Percentiles rank a stretch among this genome's conserved stretches.
Evolutionary conservation across 2,888 invertebrate species (phyloP).

Genomic region (Netelia inedita): DNA sequence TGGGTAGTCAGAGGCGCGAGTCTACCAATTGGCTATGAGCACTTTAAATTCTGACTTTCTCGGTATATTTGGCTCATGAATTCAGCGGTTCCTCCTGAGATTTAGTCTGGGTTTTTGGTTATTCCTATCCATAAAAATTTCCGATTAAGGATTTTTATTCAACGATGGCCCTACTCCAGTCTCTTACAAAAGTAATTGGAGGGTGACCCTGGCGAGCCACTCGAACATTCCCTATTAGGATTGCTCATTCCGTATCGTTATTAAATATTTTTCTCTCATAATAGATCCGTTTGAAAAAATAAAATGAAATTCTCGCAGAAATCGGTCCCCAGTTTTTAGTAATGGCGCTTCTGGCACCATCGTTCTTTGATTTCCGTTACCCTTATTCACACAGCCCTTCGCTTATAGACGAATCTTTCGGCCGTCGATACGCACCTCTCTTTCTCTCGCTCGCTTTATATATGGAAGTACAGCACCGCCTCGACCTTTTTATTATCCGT

Average conservation of each 20-base stretch:
- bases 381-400: constrained; percentile 67
- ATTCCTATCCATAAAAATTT: background rate
- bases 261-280: background rate
- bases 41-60: no score
- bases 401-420: constrained; percentile 60
- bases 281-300: background rate
- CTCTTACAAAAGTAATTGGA: background rate
- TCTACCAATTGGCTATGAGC: no score
- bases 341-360: constrained; percentile 46
- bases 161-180: background rate
- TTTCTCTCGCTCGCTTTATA: constrained; percentile 70
- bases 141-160: background rate
- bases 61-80: no score
- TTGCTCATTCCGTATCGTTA: background rate
- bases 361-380: constrained; percentile 47
- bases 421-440: constrained; percentile 45
- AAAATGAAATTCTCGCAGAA: background rate
- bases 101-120: background rate
- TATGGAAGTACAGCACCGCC: constrained; percentile 58
- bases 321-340: constrained; percentile 43
- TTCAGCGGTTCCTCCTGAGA: no score
- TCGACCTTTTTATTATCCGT: constrained; percentile 62
- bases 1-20: no score
- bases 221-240: background rate
- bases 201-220: background rate